These are phyloP conservation scores for Leptobrachium leishanense DNA, from an alignment of 2,113 vertebrate species.

Conservation along the genomic window DNA sequence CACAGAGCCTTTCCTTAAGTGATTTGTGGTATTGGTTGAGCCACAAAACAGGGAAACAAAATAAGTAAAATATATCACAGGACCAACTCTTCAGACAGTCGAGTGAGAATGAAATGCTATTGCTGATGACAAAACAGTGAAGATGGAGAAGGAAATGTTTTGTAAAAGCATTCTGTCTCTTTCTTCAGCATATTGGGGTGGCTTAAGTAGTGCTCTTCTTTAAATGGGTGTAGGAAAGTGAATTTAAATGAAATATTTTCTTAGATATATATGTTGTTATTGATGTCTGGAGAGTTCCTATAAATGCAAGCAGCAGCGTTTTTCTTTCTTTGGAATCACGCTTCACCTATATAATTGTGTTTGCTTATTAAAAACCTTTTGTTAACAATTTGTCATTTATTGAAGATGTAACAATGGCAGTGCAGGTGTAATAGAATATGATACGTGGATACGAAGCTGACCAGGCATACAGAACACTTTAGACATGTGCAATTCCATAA, in stretches of 20 bases:
- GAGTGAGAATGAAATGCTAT: background rate
- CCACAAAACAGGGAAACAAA: constrained; percentile 24
- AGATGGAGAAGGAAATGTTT: background rate
- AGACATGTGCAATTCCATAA: too few species aligned
- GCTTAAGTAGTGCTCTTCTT: constrained; percentile 2
- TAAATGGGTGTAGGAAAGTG: background rate
- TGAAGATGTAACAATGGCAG: too few species aligned
- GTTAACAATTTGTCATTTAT: too few species aligned
- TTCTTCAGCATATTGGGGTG: constrained; percentile 5
- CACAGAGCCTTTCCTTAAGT: constrained; percentile 18
- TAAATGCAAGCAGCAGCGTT: background rate
- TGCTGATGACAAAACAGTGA: constrained; percentile 1
- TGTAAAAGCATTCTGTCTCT: background rate
- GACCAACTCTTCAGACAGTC: background rate
- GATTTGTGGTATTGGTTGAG: constrained; percentile 17
- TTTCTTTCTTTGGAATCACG: background rate
- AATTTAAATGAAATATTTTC: background rate
- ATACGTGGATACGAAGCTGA: too few species aligned
- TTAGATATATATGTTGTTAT: background rate
- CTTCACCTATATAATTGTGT: too few species aligned
- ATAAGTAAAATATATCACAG: constrained; percentile 14
- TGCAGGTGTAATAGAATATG: too few species aligned
- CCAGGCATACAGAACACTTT: too few species aligned
- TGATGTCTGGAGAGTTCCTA: background rate
- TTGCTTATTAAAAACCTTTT: too few species aligned